Percentiles rank a stretch among this genome's conserved stretches.
Evolutionary conservation across 2,797 vertebrate species (phyloP).

Genomic region (Cuculus canorus): DNA sequence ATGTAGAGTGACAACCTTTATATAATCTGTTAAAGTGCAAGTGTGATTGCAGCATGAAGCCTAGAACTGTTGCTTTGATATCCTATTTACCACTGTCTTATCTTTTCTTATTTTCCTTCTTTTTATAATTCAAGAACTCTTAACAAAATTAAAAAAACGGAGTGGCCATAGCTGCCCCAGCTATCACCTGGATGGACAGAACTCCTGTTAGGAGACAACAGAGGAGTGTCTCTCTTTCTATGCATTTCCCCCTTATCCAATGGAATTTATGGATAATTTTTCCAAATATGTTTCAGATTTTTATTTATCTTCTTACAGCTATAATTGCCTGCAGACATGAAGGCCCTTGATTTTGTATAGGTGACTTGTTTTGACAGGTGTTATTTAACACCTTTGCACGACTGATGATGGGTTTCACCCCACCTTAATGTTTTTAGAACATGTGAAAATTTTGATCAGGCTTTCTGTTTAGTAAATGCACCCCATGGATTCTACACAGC

Average conservation of each 20-base stretch:
- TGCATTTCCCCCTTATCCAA: neutral
- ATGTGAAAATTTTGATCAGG: neutral
- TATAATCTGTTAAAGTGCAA: neutral
- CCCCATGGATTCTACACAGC: neutral
- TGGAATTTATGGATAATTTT: neutral
- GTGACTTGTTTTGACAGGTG: neutral
- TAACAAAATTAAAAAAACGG: neutral
- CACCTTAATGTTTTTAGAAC: neutral
- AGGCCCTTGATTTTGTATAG: neutral
- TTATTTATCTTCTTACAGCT: neutral
- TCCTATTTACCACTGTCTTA: neutral
- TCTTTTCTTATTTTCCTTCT: neutral
- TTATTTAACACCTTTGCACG: neutral
- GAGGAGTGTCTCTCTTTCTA: neutral
- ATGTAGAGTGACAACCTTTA: neutral
- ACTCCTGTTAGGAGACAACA: neutral
- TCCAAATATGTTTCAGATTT: slow-evolving; percentile 34
- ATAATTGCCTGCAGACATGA: neutral
- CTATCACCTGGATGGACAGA: neutral
- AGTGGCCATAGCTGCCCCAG: neutral
- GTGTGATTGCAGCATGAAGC: neutral
- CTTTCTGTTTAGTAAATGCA: neutral
- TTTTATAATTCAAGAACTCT: neutral
- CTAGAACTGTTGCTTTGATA: slow-evolving; percentile 22
- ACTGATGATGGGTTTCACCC: neutral